Evolutionary conservation across 2,113 vertebrate genomes (phyloP), one percentile per base, ranked within the genome.

Genomic region (Brachyhypopomus occidentalis): DNA sequence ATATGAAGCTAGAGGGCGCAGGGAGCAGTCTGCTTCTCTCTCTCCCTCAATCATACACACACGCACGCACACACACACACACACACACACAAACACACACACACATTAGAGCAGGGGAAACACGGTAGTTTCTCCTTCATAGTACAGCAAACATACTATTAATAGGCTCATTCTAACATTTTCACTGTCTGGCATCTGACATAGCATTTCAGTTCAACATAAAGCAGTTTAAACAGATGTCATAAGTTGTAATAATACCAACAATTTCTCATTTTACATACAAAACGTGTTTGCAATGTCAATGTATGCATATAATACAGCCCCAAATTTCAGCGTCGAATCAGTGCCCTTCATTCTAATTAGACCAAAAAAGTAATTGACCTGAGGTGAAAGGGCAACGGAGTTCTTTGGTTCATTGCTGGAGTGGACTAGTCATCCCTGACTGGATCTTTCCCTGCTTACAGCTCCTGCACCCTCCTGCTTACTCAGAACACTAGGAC

Each of bases 1-100:
- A 79, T 62, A 70, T 67, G 70, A 85, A 85, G 80, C 84, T 83
- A 85, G 80, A 83, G 84, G 84, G 84, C 80, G 80, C 84, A 82
- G 72, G 3, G 45, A 76, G 72, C 58, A 20, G 41, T 69, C 48
- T 60, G 62, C 36, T 56, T 67, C 58, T n/a, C 48, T 69, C 45
- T 69, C 78, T 63, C 58, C 41, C 48, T 74, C 72, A 8, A 48
- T 25, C 66, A 38, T 63, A 30, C 82, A 38, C 36, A 56, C 38
- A 52, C 63, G 70, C 45, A 63, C 76, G 36, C 75, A 76, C 27
- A 34, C 22, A 63, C 60, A 11, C 60, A 60, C 69, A 63, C 30
- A 66, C 72, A 72, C 67, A 63, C 19, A 58, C 75, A 55, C 38
- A 67, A 11, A 71, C 25, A 78, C 66, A 60, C 62, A 62, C 30